A percentile compares a stretch with the other conserved stretches of the same genome.
Conservation (phyloP, 2,113 vertebrate genomes). For the Anolis carolinensis region DNA sequence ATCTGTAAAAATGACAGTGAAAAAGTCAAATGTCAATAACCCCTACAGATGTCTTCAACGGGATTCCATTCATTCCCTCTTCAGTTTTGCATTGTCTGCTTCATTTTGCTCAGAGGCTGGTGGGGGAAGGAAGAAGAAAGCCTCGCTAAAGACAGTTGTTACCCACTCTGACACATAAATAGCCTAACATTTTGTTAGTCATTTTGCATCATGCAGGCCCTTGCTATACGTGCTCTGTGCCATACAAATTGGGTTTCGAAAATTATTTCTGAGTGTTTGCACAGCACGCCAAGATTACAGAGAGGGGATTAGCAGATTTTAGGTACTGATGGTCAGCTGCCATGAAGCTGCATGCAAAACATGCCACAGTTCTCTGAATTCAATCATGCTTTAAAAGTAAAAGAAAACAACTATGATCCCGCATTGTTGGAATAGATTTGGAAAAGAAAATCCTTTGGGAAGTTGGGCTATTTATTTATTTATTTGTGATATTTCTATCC, state of each 20-base stretch:
- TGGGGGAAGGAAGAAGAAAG: neutral
- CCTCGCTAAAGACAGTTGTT: slow-evolving; percentile 51
- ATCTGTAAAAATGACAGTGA: slow-evolving; percentile 62
- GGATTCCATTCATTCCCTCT: slow-evolving; percentile 61
- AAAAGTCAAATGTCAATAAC: slow-evolving; percentile 68
- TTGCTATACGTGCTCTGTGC: slow-evolving; percentile 12
- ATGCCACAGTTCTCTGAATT: slow-evolving; percentile 48
- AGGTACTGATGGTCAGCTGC: slow-evolving; percentile 54
- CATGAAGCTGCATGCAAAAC: slow-evolving; percentile 51
- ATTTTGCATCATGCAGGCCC: slow-evolving; percentile 50
- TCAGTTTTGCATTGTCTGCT: slow-evolving; percentile 48
- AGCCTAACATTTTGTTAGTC: slow-evolving; percentile 63
- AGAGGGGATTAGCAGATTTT: slow-evolving; percentile 66
- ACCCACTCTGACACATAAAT: slow-evolving; percentile 54
- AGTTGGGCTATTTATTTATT: slow-evolving; percentile 36
- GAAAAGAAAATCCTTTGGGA: slow-evolving; percentile 45
- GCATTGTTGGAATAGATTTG: slow-evolving; percentile 34
- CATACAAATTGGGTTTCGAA: slow-evolving; percentile 60
- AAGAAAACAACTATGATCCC: neutral
- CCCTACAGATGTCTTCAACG: slow-evolving; percentile 52
- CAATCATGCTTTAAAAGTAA: slow-evolving; percentile 42
- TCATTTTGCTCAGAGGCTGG: slow-evolving; percentile 52
- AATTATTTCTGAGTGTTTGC: slow-evolving; percentile 64
- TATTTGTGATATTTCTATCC: too few species aligned
- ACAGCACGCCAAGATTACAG: slow-evolving; percentile 52